phyloP scores from a whole-genome alignment of 2,797 vertebrate species.

The Phataginus tricuspis region DNA sequence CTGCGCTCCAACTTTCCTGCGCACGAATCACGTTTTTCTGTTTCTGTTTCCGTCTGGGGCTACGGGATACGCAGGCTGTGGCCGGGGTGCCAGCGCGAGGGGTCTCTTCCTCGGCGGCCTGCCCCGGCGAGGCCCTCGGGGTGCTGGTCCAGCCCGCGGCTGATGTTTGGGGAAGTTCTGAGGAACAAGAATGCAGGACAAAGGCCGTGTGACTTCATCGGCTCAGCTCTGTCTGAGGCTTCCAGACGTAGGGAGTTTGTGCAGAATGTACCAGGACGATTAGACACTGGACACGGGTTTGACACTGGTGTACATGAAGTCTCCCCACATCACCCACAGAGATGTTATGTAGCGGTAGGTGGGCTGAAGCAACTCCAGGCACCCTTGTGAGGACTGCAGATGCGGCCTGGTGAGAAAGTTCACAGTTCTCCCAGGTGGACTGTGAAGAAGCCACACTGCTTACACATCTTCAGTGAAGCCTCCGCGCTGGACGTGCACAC shows the following conservation, averaged over 20 bases:
- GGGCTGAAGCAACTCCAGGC: not conserved
- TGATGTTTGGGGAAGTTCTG: not conserved
- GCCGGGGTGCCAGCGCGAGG: not conserved
- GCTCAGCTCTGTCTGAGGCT: not conserved
- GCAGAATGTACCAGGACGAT: not conserved
- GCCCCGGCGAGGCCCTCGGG: not conserved
- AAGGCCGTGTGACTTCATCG: not conserved
- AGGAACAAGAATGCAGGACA: not conserved
- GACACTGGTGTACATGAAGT: not conserved
- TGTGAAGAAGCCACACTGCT: not conserved
- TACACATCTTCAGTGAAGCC: not conserved
- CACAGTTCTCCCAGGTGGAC: not conserved
- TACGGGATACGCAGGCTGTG: not conserved
- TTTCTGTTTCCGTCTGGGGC: slow-evolving; percentile 44
- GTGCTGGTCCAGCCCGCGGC: accelerated
- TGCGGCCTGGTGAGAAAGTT: not conserved
- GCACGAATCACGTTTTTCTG: not conserved
- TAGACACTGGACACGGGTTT: not conserved
- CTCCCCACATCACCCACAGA: not conserved
- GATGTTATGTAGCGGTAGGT: not conserved
- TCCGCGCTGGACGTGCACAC: not conserved
- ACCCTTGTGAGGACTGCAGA: not conserved
- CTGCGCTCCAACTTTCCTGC: not conserved
- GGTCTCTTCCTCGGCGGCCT: no score
- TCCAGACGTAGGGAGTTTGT: not conserved